phyloP scores from a whole-genome alignment of 2,888 invertebrate species.

The Spodoptera littoralis region DNA sequence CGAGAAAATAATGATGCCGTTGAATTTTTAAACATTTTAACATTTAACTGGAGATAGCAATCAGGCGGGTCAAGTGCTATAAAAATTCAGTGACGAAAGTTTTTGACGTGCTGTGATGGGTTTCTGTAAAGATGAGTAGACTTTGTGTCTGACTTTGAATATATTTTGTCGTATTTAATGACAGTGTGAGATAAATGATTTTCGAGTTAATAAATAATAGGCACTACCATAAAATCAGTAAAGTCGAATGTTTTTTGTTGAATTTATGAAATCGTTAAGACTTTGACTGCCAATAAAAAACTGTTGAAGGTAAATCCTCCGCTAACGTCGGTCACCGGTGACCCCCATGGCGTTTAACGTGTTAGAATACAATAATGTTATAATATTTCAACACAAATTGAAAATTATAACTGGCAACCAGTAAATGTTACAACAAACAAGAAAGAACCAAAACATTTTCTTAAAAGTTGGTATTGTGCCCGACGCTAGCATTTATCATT shows the following conservation, averaged over 20 bases:
- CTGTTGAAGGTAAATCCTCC: no score
- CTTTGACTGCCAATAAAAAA: no score
- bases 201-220: no score
- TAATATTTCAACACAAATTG: background rate
- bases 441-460: conserved; percentile 1
- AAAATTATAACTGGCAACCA: background rate
- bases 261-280: no score
- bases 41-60: conserved; percentile 66
- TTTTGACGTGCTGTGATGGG: conserved; percentile 12
- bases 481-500: conserved; percentile 41
- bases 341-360: no score
- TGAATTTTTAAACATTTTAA: conserved; percentile 73
- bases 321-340: no score
- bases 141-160: background rate
- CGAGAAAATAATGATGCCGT: conserved; percentile 69
- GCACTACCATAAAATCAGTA: no score
- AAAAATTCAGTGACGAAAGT: conserved; percentile 35
- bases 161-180: no score
- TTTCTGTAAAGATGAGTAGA: background rate
- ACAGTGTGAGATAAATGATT: no score
- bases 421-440: conserved; percentile 4
- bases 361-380: no score
- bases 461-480: conserved; percentile 7
- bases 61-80: conserved; percentile 58
- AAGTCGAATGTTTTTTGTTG: no score